Conservation (phyloP, 2,888 invertebrate species). For the Dorcus hopei region DNA sequence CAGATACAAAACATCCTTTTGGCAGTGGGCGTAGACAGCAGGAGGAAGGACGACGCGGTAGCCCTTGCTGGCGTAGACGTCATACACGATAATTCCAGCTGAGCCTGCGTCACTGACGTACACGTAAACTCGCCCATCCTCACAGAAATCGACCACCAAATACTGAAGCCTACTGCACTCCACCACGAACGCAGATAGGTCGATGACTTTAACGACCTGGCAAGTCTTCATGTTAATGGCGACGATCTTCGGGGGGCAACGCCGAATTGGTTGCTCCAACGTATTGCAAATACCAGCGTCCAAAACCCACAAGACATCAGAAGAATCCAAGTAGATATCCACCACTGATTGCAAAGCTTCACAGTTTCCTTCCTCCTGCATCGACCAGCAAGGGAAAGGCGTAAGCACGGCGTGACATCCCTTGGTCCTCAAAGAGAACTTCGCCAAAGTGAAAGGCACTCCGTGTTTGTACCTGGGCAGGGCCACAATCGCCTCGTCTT, state of each 20-base stretch:
- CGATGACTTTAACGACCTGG: constrained; percentile 58
- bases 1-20: constrained; percentile 59
- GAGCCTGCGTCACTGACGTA: constrained; percentile 53
- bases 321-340: constrained; percentile 60
- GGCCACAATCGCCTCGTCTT: constrained; percentile 57
- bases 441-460: constrained; percentile 60
- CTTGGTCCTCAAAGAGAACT: constrained; percentile 52
- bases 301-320: constrained; percentile 59
- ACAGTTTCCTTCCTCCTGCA: constrained; percentile 69
- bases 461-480: constrained; percentile 61
- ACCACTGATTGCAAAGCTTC: constrained; percentile 68
- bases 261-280: constrained; percentile 56
- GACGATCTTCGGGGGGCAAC: constrained; percentile 60
- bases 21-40: constrained; percentile 44
- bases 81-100: constrained; percentile 53
- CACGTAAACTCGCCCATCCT: constrained; percentile 50
- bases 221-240: constrained; percentile 57
- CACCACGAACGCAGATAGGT: constrained; percentile 53
- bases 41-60: constrained; percentile 58
- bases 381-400: constrained; percentile 66
- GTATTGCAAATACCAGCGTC: constrained; percentile 61
- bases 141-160: constrained; percentile 57
- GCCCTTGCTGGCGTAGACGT: constrained; percentile 52
- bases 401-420: constrained; percentile 53
- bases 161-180: constrained; percentile 57